Conservation (phyloP, 2,797 vertebrate genomes). For the Darevskia nairensis region DNA sequence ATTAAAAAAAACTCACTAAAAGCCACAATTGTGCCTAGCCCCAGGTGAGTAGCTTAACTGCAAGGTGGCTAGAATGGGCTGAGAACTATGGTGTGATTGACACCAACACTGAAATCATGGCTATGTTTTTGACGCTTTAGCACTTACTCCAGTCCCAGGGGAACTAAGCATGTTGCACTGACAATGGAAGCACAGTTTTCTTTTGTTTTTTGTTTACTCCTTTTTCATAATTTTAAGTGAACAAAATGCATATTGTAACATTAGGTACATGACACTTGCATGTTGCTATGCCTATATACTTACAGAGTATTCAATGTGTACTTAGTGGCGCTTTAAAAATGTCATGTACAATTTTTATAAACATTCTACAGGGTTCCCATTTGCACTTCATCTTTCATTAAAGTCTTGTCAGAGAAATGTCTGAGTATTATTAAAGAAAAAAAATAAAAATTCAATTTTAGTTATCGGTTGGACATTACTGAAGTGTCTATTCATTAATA, state of each 20-base stretch:
- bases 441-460: slow-evolving; percentile 84
- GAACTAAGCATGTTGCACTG: slow-evolving; percentile 76
- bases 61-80: slow-evolving; percentile 35
- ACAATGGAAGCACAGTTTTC: slow-evolving; percentile 64
- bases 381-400: slow-evolving; percentile 81
- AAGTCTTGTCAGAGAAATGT: slow-evolving; percentile 82
- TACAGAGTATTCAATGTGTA: slow-evolving; percentile 87
- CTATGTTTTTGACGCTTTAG: slow-evolving; percentile 53
- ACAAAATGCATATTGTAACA: slow-evolving; percentile 87
- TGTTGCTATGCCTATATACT: slow-evolving; percentile 85
- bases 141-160: slow-evolving; percentile 44
- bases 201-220: slow-evolving; percentile 46
- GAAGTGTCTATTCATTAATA: slow-evolving; percentile 80
- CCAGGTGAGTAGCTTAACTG: neutral
- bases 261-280: slow-evolving; percentile 86
- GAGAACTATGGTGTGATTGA: slow-evolving; percentile 45
- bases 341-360: slow-evolving; percentile 83
- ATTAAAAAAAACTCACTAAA: slow-evolving; percentile 47
- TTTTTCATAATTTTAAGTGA: slow-evolving; percentile 62
- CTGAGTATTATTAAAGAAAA: slow-evolving; percentile 81
- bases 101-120: slow-evolving; percentile 49
- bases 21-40: slow-evolving; percentile 22
- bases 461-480: slow-evolving; percentile 83
- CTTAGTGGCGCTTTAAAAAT: slow-evolving; percentile 81
- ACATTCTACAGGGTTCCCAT: slow-evolving; percentile 84